phyloP scores from a whole-genome alignment of 2,113 vertebrate species.

The Bubo scandiacus region DNA sequence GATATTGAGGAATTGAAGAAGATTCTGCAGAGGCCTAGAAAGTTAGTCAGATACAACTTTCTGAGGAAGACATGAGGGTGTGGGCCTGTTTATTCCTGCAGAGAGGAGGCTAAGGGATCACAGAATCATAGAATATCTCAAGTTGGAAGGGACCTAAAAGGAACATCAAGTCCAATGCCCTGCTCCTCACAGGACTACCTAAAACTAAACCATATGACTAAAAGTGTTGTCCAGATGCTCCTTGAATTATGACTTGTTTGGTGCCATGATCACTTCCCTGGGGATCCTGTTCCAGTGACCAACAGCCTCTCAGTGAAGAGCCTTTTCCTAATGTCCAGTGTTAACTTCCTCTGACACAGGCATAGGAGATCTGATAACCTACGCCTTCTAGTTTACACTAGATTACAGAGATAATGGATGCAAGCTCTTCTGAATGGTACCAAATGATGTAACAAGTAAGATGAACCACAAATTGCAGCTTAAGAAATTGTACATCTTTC shows the following conservation, averaged over 20 bases:
- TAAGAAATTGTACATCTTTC: background rate
- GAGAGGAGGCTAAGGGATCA: background rate
- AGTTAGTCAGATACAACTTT: background rate
- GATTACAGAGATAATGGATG: background rate
- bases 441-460: background rate
- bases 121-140: background rate
- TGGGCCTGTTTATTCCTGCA: background rate
- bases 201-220: background rate
- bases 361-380: background rate
- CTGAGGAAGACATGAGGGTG: background rate
- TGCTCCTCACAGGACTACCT: background rate
- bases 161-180: background rate
- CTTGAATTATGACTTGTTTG: background rate
- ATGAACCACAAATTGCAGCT: background rate
- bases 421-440: background rate
- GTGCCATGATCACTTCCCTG: background rate
- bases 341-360: rapidly evolving
- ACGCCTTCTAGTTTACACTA: background rate
- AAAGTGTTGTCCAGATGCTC: background rate
- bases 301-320: background rate
- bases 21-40: background rate
- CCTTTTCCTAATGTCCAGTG: background rate
- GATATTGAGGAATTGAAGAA: background rate
- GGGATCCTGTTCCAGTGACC: background rate
- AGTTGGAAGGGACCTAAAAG: background rate